Conservation (phyloP, 2,888 invertebrate species). For the Pollenia angustigena region DNA sequence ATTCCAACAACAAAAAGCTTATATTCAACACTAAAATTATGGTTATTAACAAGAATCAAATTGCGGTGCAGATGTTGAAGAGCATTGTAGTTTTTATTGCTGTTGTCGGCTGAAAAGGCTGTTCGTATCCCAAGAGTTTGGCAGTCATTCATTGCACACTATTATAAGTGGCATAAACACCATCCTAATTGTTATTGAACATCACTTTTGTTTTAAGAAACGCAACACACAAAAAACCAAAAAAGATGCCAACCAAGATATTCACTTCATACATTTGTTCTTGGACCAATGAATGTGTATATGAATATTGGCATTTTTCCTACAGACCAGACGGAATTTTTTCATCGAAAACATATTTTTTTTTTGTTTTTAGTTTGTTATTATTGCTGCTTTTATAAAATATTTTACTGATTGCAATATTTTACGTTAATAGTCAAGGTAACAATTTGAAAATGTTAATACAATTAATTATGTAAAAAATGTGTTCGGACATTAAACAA, state of each 20-base stretch:
- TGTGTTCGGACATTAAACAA: background rate
- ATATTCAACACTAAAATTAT: slow-evolving; percentile 72
- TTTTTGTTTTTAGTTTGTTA: slow-evolving; percentile 20
- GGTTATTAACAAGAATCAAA: slow-evolving; percentile 74
- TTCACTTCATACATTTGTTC: slow-evolving; percentile 19
- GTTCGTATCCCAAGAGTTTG: slow-evolving; percentile 39
- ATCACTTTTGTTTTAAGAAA: slow-evolving; percentile 63
- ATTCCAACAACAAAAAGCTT: slow-evolving; percentile 43
- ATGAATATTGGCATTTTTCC: background rate
- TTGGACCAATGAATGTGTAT: background rate
- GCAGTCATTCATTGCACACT: slow-evolving; percentile 73
- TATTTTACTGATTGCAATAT: slow-evolving; percentile 68
- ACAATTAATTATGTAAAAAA: slow-evolving; percentile 57
- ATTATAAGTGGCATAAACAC: slow-evolving; percentile 74
- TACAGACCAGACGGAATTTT: slow-evolving; percentile 33
- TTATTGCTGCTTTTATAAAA: slow-evolving; percentile 61
- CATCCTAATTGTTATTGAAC: slow-evolving; percentile 74
- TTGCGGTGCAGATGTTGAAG: slow-evolving; percentile 66
- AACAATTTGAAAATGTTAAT: slow-evolving; percentile 66
- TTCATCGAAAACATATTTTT: slow-evolving; percentile 29
- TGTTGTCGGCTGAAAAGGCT: slow-evolving; percentile 41
- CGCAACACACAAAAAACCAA: slow-evolving; percentile 12
- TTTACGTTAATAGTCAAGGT: slow-evolving; percentile 69
- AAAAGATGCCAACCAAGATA: slow-evolving; percentile 47
- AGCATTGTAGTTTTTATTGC: slow-evolving; percentile 41